Conservation (phyloP, 2,888 invertebrate genomes). For the Leucania comma region DNA sequence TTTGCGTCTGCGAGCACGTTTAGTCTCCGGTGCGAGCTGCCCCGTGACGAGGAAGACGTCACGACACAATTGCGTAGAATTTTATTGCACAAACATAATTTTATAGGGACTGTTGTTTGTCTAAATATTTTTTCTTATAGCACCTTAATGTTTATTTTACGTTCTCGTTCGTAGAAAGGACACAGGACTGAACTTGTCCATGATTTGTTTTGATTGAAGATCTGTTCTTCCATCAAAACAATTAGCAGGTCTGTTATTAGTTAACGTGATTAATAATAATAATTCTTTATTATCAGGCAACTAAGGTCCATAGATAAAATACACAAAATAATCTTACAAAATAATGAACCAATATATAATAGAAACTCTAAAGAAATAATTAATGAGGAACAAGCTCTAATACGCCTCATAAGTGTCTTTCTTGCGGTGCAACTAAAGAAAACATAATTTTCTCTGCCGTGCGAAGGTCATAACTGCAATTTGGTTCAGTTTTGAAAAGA, state of each 20-base stretch:
- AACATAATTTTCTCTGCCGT: too few species aligned
- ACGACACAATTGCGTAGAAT: slow-evolving; percentile 18
- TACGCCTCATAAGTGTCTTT: too few species aligned
- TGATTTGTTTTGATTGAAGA: neutral
- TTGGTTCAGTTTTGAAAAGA: too few species aligned
- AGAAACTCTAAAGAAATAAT: too few species aligned
- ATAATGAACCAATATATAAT: too few species aligned
- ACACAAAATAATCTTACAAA: too few species aligned
- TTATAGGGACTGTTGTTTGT: neutral
- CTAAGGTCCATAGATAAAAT: too few species aligned
- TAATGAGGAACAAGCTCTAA: too few species aligned
- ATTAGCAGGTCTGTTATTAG: neutral
- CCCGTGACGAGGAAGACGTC: slow-evolving; percentile 43
- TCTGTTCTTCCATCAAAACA: neutral
- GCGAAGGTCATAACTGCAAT: too few species aligned
- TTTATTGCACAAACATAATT: slow-evolving; percentile 31
- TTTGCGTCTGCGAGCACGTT: slow-evolving; percentile 31
- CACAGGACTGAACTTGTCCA: neutral
- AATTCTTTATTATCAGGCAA: too few species aligned
- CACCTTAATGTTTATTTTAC: neutral
- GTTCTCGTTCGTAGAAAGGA: neutral
- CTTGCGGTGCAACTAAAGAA: too few species aligned
- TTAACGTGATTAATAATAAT: too few species aligned
- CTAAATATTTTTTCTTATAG: neutral
- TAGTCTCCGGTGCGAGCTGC: slow-evolving; percentile 13